Evolutionary conservation across 2,113 vertebrate species (phyloP).

Genomic region (Ceyx cyanopectus): DNA sequence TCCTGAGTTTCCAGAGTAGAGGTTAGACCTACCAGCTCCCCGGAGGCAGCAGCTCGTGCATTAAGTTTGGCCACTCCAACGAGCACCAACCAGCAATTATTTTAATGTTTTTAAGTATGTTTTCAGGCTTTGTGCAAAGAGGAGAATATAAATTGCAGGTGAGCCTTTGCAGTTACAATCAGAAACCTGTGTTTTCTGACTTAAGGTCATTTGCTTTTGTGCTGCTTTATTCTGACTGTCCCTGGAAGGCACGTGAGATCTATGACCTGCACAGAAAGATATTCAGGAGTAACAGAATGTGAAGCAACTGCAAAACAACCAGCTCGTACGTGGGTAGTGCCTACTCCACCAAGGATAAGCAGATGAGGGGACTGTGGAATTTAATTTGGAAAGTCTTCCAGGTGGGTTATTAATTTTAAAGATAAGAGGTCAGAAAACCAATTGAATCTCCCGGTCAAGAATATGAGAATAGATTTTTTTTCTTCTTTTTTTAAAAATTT

Average conservation of each 20-base stretch:
- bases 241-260: constrained; percentile 70
- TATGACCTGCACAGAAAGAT: constrained; percentile 56
- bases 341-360: neutral
- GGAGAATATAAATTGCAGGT: constrained; percentile 66
- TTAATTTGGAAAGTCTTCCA: constrained; percentile 39
- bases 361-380: neutral
- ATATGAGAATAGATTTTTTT: neutral
- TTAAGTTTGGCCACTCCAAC: neutral
- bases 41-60: neutral
- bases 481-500: neutral
- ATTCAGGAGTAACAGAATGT: constrained; percentile 55
- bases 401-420: constrained; percentile 38
- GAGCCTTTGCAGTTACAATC: constrained; percentile 37
- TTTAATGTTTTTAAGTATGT: constrained; percentile 59
- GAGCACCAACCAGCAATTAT: constrained; percentile 38
- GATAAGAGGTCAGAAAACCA: constrained; percentile 42
- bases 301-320: constrained; percentile 22
- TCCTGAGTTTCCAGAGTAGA: neutral
- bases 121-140: constrained; percentile 52
- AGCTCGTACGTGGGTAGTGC: neutral
- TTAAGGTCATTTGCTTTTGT: constrained; percentile 69
- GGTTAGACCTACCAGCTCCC: constrained; percentile 31
- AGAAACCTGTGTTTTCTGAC: constrained; percentile 64
- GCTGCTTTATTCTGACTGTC: constrained; percentile 62
- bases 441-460: neutral